phyloP scores from a whole-genome alignment of 2,797 vertebrate species.

The Lemur catta region DNA sequence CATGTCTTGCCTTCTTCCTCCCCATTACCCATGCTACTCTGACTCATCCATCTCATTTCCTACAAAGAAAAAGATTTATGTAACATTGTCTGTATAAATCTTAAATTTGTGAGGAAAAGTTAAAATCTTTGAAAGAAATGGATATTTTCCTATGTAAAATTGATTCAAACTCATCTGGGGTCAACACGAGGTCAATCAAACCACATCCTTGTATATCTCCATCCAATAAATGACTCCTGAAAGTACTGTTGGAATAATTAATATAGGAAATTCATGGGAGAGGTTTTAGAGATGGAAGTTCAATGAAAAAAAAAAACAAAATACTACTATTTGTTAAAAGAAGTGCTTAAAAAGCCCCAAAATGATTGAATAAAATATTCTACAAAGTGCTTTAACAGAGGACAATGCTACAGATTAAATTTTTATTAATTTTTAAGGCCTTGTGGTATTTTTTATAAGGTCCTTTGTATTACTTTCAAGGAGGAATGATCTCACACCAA shows the following conservation, averaged over 20 bases:
- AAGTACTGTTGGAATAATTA: neutral
- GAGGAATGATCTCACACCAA: neutral
- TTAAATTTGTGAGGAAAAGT: neutral
- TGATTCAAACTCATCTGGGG: neutral
- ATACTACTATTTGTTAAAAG: neutral
- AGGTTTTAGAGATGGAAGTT: neutral
- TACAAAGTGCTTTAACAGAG: neutral
- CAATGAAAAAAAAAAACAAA: neutral
- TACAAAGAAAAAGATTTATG: neutral
- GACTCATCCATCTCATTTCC: neutral
- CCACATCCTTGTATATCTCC: neutral
- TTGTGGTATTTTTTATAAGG: neutral
- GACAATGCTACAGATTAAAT: neutral
- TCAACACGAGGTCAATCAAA: neutral
- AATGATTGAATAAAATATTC: neutral
- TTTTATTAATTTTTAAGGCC: neutral
- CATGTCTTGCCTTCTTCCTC: neutral
- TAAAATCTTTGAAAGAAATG: conserved; percentile 14
- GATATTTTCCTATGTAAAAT: neutral
- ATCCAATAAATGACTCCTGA: neutral
- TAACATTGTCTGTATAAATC: neutral
- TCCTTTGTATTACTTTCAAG: neutral
- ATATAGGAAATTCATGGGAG: neutral
- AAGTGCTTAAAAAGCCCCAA: neutral
- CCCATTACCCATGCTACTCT: neutral